These are phyloP conservation scores for Gambusia yucatana DNA, from an alignment of 2,797 vertebrate genomes.

Conservation along the genomic window DNA sequence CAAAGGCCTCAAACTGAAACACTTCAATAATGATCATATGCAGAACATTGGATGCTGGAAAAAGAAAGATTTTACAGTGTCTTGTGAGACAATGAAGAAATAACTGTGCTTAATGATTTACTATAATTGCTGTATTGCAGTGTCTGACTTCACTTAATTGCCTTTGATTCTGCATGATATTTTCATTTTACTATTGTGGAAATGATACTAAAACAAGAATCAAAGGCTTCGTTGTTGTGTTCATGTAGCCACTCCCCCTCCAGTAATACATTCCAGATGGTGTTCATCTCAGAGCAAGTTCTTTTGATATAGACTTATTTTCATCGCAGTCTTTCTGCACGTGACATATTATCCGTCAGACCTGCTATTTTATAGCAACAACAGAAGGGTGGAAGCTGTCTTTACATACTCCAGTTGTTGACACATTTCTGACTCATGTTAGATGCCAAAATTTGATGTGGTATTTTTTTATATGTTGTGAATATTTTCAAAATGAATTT, in stretches of 20 bases:
- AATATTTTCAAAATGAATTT: not conserved
- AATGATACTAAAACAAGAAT: not conserved
- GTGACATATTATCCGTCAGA: not conserved
- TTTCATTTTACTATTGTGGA: constrained; percentile 1
- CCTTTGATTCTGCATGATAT: constrained; percentile 7
- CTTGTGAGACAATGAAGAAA: constrained; percentile 19
- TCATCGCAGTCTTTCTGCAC: not conserved
- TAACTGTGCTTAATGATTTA: constrained; percentile 11
- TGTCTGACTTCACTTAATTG: constrained; percentile 35
- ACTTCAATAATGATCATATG: constrained; percentile 11
- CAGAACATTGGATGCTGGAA: not conserved
- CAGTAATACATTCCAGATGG: not conserved
- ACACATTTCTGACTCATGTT: too few relatives aligned
- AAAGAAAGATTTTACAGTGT: not conserved
- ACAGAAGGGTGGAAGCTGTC: not conserved
- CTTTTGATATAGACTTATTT: not conserved
- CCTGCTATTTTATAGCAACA: not conserved
- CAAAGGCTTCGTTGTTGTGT: not conserved
- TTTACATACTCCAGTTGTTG: not conserved
- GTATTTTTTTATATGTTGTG: too few relatives aligned
- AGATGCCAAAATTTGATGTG: too few relatives aligned
- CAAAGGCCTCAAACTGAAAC: constrained; percentile 4
- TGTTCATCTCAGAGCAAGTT: not conserved
- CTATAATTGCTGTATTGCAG: constrained; percentile 24
- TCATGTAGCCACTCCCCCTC: not conserved